Conservation (phyloP, 2,888 invertebrate genomes). For the Yponomeuta plumbellus region DNA sequence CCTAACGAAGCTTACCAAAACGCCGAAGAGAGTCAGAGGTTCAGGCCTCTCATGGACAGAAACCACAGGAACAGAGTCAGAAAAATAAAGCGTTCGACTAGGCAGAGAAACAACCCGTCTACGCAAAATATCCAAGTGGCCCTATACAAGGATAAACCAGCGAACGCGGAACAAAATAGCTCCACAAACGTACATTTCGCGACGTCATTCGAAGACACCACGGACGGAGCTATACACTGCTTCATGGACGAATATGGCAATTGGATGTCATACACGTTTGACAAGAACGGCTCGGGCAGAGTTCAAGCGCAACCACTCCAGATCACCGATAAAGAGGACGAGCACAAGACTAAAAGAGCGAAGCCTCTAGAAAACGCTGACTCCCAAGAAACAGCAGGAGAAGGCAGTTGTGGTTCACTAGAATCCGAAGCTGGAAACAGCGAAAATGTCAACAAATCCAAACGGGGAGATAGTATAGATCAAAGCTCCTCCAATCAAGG, state of each 20-base stretch:
- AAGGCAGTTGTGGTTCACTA: conserved; percentile 69
- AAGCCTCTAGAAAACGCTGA: conserved; percentile 54
- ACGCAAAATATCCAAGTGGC: conserved; percentile 33
- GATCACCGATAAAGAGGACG: conserved; percentile 55
- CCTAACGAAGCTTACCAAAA: conserved; percentile 33
- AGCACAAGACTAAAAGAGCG: conserved; percentile 39
- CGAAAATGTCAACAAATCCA: conserved; percentile 52
- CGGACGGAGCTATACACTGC: conserved; percentile 89
- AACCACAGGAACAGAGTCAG: conserved; percentile 70
- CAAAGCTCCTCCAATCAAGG: conserved; percentile 71
- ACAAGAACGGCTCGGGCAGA: conserved; percentile 81
- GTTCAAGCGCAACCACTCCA: conserved; percentile 54
- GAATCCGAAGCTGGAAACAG: conserved; percentile 65
- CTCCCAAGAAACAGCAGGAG: conserved; percentile 58
- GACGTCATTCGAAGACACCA: conserved; percentile 87
- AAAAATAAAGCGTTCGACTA: conserved; percentile 73
- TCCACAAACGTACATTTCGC: conserved; percentile 79
- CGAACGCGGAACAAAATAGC: conserved; percentile 43
- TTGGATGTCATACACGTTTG: conserved; percentile 90
- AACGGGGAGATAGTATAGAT: conserved; percentile 62
- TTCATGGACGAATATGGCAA: conserved; percentile 91
- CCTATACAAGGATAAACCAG: conserved; percentile 40
- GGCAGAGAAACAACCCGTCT: conserved; percentile 63
- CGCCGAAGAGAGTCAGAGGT: conserved; percentile 53
- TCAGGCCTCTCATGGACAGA: conserved; percentile 67